Conservation (phyloP, 2,113 vertebrate species). For the Mormyrus iriodes region DNA sequence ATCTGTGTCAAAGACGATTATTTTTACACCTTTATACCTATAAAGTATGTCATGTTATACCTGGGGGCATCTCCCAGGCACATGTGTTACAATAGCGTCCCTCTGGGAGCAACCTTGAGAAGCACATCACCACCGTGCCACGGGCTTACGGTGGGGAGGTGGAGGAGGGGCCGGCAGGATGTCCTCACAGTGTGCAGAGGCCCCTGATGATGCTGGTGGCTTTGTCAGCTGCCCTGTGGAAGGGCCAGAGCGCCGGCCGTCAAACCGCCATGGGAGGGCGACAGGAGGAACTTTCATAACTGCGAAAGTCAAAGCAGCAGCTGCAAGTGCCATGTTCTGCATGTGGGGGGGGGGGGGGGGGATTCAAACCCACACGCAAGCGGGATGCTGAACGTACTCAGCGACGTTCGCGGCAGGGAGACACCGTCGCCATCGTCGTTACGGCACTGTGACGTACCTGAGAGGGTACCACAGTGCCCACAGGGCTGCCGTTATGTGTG, state of each 20-base stretch:
- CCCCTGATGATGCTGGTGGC: neutral
- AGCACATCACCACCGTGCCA: neutral
- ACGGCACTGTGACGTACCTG: neutral
- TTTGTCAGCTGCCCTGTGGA: neutral
- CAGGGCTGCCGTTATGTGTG: neutral
- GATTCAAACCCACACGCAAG: neutral
- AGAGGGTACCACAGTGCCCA: no score
- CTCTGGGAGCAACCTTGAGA: neutral
- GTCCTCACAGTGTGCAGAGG: neutral
- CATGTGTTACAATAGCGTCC: neutral
- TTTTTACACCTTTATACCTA: neutral
- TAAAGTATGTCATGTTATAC: slow-evolving; percentile 1
- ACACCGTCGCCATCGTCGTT: neutral
- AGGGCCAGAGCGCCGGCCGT: neutral
- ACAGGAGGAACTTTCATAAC: neutral
- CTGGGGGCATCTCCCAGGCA: neutral
- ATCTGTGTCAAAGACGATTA: slow-evolving; percentile 6
- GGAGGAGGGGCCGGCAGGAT: neutral
- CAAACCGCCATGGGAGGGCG: neutral
- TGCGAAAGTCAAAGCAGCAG: neutral
- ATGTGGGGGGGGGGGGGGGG: neutral
- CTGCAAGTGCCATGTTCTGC: neutral
- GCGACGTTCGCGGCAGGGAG: neutral
- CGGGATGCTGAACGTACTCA: neutral
- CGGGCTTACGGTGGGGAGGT: neutral